A percentile compares a stretch with the other conserved stretches of the same genome.
phyloP scores from a whole-genome alignment of 2,888 invertebrate genomes.

The Digitonthophagus gazella region DNA sequence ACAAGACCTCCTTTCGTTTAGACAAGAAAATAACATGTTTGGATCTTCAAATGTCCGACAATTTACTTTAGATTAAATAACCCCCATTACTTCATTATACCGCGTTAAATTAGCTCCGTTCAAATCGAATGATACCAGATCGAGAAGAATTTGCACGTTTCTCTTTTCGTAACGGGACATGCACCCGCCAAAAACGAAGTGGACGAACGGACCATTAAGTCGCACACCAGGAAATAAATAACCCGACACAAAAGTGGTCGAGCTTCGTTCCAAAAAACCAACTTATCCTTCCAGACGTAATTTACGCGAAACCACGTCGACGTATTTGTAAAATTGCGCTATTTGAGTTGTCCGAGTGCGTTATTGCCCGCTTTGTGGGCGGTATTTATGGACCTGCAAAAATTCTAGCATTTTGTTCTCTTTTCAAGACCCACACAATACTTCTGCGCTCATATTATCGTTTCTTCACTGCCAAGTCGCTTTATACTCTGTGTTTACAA shows the following conservation, averaged over 20 bases:
- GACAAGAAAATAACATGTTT: no score
- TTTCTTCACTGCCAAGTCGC: background rate
- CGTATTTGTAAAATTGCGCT: constrained; percentile 8
- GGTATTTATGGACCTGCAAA: constrained; percentile 14
- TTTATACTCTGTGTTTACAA: no score
- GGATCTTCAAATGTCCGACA: no score
- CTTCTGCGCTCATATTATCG: background rate
- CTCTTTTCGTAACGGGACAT: background rate
- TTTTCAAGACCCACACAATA: background rate
- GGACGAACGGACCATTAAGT: background rate
- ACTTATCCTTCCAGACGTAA: background rate
- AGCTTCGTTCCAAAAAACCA: background rate
- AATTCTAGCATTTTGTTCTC: background rate
- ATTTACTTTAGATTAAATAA: no score
- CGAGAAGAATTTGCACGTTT: background rate
- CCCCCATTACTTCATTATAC: no score
- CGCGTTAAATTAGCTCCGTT: no score
- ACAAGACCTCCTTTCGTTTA: no score
- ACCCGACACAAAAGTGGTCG: background rate
- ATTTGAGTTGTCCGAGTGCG: constrained; percentile 6
- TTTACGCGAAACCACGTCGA: background rate
- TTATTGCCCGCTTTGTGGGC: constrained; percentile 7
- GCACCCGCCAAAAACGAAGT: background rate
- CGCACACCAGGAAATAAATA: background rate
- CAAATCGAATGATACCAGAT: no score